These are phyloP conservation scores for Liolophura sinensis DNA, from an alignment of 1,140 invertebrate genomes.

Conservation along the genomic window DNA sequence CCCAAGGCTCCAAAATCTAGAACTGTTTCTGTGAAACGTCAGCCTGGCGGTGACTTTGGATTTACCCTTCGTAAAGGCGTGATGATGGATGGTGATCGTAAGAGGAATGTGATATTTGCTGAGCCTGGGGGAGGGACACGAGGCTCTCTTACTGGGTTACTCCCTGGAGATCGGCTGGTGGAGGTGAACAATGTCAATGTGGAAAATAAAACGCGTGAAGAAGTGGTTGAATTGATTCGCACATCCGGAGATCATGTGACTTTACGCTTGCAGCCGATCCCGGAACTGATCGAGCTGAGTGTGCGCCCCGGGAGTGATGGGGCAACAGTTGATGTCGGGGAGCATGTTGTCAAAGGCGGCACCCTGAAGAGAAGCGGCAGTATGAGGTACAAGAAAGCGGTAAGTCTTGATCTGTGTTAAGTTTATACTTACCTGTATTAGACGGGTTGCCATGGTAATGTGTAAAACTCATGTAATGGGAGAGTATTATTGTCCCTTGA, in stretches of 20 bases:
- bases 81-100: constrained; percentile 55
- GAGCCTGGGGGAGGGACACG: constrained; percentile 77
- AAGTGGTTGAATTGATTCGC: constrained; percentile 91
- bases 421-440: no score
- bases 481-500: no score
- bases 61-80: constrained; percentile 81
- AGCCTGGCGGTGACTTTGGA: constrained; percentile 89
- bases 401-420: constrained; percentile 30
- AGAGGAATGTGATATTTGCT: constrained; percentile 83
- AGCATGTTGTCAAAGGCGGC: constrained; percentile 72
- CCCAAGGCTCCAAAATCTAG: constrained; percentile 75
- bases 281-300: constrained; percentile 75
- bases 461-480: no score
- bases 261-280: constrained; percentile 74
- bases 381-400: constrained; percentile 45
- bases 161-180: constrained; percentile 89
- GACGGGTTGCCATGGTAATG: no score
- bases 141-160: constrained; percentile 73
- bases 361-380: constrained; percentile 77
- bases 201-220: constrained; percentile 82
- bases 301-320: constrained; percentile 50
- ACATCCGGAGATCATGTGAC: constrained; percentile 79
- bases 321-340: constrained; percentile 64
- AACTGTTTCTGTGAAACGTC: constrained; percentile 76
- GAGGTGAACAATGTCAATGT: constrained; percentile 88